phyloP scores from a whole-genome alignment of 2,113 vertebrate species.

The Carassius gibelio region DNA sequence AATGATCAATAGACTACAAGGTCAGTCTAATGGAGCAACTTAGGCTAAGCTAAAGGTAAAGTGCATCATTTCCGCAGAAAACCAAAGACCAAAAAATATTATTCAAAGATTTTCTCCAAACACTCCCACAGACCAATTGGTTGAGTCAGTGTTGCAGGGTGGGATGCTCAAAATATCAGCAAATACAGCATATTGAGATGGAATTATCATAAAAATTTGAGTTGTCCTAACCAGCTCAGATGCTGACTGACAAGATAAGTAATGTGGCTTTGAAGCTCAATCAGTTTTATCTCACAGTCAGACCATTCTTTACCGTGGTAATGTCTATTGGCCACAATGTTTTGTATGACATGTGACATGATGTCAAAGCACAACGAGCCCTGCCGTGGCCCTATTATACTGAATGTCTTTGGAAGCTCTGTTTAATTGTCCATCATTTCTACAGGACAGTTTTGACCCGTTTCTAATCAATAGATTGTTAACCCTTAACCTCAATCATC shows the following conservation, averaged over 20 bases:
- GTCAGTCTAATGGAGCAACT: not conserved
- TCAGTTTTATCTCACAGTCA: not conserved
- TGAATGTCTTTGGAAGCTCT: slow-evolving; percentile 2
- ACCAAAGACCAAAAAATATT: not conserved
- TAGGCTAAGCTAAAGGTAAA: not conserved
- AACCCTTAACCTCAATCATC: slow-evolving; percentile 41
- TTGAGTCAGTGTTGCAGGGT: not conserved
- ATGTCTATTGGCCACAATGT: not conserved
- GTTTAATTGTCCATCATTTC: slow-evolving; percentile 11
- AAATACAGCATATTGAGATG: too few relatives aligned
- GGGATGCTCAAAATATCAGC: too few relatives aligned
- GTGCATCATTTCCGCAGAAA: not conserved
- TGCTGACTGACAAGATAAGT: too few relatives aligned
- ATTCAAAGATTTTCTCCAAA: not conserved
- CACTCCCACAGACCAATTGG: not conserved
- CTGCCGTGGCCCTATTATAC: not conserved
- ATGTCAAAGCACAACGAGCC: not conserved
- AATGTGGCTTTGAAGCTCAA: too few relatives aligned
- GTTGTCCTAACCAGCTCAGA: too few relatives aligned
- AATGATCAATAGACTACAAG: not conserved
- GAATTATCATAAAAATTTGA: too few relatives aligned
- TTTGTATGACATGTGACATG: not conserved
- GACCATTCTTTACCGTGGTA: not conserved
- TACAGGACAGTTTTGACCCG: not conserved
- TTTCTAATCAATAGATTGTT: slow-evolving; percentile 34